A percentile compares a stretch with the other conserved stretches of the same genome.
These are phyloP conservation scores for Fregata magnificens DNA, from an alignment of 2,113 vertebrate genomes.

Conservation along the genomic window DNA sequence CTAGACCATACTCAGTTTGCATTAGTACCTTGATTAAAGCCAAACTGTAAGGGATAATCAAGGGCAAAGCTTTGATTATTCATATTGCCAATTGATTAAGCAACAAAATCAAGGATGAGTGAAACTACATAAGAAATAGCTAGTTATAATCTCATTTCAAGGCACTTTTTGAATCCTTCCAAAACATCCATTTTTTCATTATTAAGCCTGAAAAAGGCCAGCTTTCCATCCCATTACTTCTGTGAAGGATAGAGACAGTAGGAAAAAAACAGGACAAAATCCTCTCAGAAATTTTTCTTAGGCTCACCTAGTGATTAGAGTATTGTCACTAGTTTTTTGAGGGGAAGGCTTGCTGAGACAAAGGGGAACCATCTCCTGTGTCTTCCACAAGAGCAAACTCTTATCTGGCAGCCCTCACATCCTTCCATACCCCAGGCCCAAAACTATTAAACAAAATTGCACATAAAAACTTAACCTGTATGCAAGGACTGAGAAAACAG, in stretches of 20 bases:
- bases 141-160: background rate
- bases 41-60: background rate
- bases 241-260: background rate
- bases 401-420: background rate
- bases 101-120: constrained; percentile 1
- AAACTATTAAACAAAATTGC: background rate
- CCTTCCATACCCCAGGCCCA: background rate
- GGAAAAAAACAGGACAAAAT: background rate
- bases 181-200: background rate
- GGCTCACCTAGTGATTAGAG: background rate
- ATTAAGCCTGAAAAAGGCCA: background rate
- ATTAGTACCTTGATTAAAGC: constrained; percentile 24
- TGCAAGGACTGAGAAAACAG: background rate
- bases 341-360: background rate
- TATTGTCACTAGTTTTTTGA: background rate
- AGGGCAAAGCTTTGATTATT: constrained; percentile 29
- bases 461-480: background rate
- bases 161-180: background rate
- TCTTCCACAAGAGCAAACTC: background rate
- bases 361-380: background rate
- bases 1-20: background rate
- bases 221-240: background rate
- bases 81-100: background rate
- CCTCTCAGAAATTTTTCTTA: background rate
- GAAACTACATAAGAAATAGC: background rate